Conservation (phyloP, 23 tunicate genomes). For the Clavelina lepadiformis region DNA sequence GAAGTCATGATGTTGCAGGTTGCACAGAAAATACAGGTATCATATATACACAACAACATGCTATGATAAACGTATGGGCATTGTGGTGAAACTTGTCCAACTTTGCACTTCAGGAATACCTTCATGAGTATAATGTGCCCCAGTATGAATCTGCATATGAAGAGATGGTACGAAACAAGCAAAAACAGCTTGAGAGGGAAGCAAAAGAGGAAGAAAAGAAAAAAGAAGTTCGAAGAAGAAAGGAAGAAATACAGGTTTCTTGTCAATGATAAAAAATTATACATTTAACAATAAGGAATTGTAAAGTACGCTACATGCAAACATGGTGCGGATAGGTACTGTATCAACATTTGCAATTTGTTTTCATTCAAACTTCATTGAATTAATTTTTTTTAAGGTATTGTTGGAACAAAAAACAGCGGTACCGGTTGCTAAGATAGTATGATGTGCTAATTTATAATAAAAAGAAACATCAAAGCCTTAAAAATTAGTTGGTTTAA, state of each 20-base stretch:
- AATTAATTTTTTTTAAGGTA: too few species aligned
- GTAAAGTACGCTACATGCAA: too few species aligned
- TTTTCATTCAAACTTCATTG: too few species aligned
- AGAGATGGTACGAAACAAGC: slow-evolving; percentile 67
- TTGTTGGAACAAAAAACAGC: too few species aligned
- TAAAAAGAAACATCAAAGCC: too few species aligned
- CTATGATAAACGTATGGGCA: neutral
- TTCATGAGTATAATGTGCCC: slow-evolving; percentile 64
- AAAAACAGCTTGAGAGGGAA: slow-evolving; percentile 40
- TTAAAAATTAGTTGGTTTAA: too few species aligned
- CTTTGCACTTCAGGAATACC: slow-evolving; percentile 35
- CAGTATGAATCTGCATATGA: slow-evolving; percentile 49
- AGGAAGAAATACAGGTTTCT: slow-evolving; percentile 50
- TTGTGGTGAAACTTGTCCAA: neutral
- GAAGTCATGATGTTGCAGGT: slow-evolving; percentile 86
- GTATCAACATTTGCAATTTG: too few species aligned
- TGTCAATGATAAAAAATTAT: neutral
- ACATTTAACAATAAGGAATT: neutral
- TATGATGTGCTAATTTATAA: too few species aligned
- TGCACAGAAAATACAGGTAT: slow-evolving; percentile 47
- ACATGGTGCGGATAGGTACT: too few species aligned
- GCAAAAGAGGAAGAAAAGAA: slow-evolving; percentile 57
- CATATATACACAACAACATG: neutral
- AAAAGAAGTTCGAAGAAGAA: slow-evolving; percentile 33
- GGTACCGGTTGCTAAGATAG: too few species aligned